Base-by-base conservation (phyloP, 2,113 vertebrate species). In the Odobenus rosmarus region DNA sequence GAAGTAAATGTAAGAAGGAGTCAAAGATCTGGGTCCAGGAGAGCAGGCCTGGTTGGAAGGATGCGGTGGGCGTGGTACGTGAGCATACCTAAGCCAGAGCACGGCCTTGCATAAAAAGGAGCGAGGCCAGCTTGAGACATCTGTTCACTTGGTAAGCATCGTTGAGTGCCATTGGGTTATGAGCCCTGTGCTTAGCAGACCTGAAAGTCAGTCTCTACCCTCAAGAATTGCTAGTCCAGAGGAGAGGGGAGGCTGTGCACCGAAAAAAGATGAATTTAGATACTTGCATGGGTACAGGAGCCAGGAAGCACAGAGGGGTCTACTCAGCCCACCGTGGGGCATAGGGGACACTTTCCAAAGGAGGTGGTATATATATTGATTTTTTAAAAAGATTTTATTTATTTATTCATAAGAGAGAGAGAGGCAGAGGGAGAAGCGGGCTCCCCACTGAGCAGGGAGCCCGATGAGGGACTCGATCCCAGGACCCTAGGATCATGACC, bases 61-160 rank as follows among this genome's bases (percentile, higher is more conserved):
- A 51, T 10, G 13, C 0, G 9, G n/a, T 3, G 51, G 55, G 8
- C 0, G 0, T 23, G 19, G 24, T 14, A 42, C 33, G 67, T 9
- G 13, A 86, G 21, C 21, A 36, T 0, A 3, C 3, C 12, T 33
- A 28, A 64, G 11, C 51, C 69, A 88, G 69, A 26, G 55, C 55
- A 39, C 0, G 28, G 12, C 59, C 26, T 15, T 31, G 31, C n/a
- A 19, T 31, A 24, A n/a, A 55, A 72, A 4, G 42, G 79, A 61
- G 62, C 77, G 23, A 55, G 51, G 69, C n/a, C 28, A 51, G 46
- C 5, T 7, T 28, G 72, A 72, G 90, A 18, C 31, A 18, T 23
- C 5, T 14, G 49, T 49, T 33, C 28, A 6, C 31, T 12, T 51
- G 14, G 80, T 21, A 11, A 31, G 33, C 12, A 31, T 4, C 5